Conservation (phyloP, 2,113 vertebrate genomes). For the Rhineura floridana region DNA sequence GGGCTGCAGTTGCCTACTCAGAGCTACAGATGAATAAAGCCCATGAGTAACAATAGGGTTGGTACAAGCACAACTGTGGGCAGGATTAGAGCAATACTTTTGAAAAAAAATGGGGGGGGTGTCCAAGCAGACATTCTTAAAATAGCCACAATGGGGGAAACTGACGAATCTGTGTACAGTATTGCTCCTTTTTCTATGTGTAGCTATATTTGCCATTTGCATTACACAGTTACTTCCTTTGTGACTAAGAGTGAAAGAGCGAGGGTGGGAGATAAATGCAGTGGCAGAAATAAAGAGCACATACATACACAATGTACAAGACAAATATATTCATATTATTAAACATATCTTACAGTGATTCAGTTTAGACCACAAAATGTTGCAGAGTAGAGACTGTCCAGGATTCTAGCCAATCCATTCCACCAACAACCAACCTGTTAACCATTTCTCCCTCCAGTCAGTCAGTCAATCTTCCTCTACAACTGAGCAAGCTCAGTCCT, state of each 20-base stretch:
- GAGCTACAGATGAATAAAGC: neutral
- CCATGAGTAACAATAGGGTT: neutral
- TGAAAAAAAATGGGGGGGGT: neutral
- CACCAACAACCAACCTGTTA: too few species aligned
- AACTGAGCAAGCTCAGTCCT: too few species aligned
- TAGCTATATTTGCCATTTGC: slow-evolving; percentile 22
- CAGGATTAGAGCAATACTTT: neutral
- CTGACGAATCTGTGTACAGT: slow-evolving; percentile 21
- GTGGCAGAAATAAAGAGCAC: neutral
- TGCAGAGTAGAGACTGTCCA: neutral
- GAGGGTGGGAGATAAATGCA: neutral
- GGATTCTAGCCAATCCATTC: neutral
- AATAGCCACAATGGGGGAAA: slow-evolving; percentile 13
- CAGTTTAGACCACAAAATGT: neutral
- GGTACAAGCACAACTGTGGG: neutral
- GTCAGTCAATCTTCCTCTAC: too few species aligned
- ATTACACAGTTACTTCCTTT: slow-evolving; percentile 10
- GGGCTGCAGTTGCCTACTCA: neutral
- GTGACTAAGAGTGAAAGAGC: neutral
- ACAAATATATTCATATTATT: neutral
- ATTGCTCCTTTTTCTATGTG: neutral
- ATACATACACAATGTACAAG: neutral
- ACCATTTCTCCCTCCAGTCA: too few species aligned
- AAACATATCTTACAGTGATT: neutral
- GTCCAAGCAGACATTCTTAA: slow-evolving; percentile 4